Evolutionary conservation across 2,888 invertebrate genomes (phyloP), one percentile per base, ranked within the genome.

Genomic region (Anticlea derivata): DNA sequence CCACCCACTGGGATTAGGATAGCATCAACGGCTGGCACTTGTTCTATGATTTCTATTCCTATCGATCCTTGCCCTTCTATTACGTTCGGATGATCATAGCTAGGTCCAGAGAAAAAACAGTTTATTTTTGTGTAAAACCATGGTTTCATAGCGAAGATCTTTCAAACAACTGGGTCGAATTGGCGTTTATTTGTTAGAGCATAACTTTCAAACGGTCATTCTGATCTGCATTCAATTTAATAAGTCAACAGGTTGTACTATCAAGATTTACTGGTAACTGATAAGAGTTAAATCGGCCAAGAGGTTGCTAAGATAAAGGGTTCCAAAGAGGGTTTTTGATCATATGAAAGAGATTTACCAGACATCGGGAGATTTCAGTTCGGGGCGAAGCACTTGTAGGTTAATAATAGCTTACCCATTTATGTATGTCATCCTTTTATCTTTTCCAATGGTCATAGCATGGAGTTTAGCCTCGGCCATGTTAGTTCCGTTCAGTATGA

Each of bases 51-150:
- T 83, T 99, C 98, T 64, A 98, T 86, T n/a, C 97, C 98, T 70
- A 97, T 92, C 0, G 98, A 97, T 1, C 98, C 98, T 81, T 98
- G 98, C 0, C 98, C 98, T 40, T 98, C 97, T 84, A 99, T 94
- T 31, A 98, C 95, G 71, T 97, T 93, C 0, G 98, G 98, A 78
- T 98, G 97, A 80, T 99, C 98, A 73, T 95, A 98, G 1, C 97
- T 96, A 38, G n/a, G n/a, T n/a, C n/a, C 4, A 10, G 24, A 41
- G 12, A 41, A 41, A 33, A 0, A 8, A 7, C 1, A 23, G 12
- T 12, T 23, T 24, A 31, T 7, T 24, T 12, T 5, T 1, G 4
- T 13, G n/a, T 5, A 13, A 33, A 20, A 7, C 29, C 4, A 17
- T 17, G 17, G 17, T 17, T 17, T n/a, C n/a, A n/a, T n/a, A n/a